These are phyloP conservation scores for Tiliqua scincoides DNA, from an alignment of 2,113 vertebrate genomes.

Conservation along the genomic window DNA sequence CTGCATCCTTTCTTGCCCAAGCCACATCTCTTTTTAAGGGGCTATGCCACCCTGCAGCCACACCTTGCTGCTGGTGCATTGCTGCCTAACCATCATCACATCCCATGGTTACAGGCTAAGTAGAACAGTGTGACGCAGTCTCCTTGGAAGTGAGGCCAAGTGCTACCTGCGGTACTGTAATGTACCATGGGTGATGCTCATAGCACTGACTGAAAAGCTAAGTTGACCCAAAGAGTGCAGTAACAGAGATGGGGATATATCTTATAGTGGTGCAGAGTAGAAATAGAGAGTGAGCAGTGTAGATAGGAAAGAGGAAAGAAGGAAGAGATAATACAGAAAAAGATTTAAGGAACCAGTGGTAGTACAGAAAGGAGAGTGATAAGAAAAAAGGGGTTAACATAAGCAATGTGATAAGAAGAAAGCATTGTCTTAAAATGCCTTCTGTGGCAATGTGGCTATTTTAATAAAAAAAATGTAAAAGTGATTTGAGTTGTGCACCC, in stretches of 20 bases:
- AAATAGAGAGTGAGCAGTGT: not conserved
- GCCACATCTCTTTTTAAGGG: no score
- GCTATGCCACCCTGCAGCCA: no score
- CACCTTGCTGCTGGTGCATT: no score
- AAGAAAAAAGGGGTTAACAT: not conserved
- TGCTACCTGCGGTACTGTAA: no score
- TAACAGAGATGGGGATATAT: not conserved
- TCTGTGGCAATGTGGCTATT: not conserved
- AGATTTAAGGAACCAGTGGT: not conserved
- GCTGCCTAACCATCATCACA: no score
- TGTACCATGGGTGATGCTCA: no score
- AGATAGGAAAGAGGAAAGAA: not conserved
- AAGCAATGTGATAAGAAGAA: not conserved
- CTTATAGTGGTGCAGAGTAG: not conserved
- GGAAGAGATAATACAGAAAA: not conserved
- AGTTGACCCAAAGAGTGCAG: not conserved
- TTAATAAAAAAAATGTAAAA: not conserved
- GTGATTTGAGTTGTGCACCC: not conserved
- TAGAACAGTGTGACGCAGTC: no score
- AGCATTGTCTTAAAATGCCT: not conserved
- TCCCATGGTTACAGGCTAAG: no score
- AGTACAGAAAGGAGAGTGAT: not conserved
- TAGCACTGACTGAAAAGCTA: no score
- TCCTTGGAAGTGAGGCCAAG: no score
- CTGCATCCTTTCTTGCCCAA: no score